Base-by-base conservation (phyloP, 2,113 vertebrate genomes). In the Pyxicephalus adspersus region DNA sequence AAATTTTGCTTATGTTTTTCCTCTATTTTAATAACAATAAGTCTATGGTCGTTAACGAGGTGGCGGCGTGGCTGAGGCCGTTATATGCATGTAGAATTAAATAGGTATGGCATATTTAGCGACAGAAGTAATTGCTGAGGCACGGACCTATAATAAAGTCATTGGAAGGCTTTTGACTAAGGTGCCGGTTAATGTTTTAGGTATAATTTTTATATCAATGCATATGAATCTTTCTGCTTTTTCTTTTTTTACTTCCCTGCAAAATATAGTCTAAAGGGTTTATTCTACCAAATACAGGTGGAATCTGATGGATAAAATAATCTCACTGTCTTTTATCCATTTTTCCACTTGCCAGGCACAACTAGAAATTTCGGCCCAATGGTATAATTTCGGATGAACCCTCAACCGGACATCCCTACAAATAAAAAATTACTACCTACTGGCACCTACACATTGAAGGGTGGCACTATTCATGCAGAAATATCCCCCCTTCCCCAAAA, bases 11-110 rank as follows among this genome's bases (percentile, higher is more conserved):
- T 82, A 82, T 82, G 57, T 54, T 66, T 72, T 66, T 66, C 71
- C 61, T 57, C 63, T 82, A 66, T 75, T 74, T 82, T 82, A 82
- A 75, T 75, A 82, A 82, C 58, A 64, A 64, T 66, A 64, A 75
- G 31, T 52, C 70, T 75, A 28, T 55, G 61, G 66, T 66, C 68
- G 66, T 82, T 82, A 75, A 45, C 61, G 22, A 57, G 65, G 26
- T 31, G 45, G 20, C 38, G 38, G 23, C 71, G 51, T 28, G 57
- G 22, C 26, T 25, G 29, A 45, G 67, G 51, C 31, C 45, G 29
- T 58, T 79, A 68, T 66, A 79, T 68, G 77, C 29, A 79, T 38
- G 60, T 79, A 52, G 38, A 45, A 66, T 66, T 19, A 60, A 79
- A 68, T 68, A 52, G 77, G 77, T 60, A 19, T 54, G 68, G 65